Evolutionary conservation across 2,888 invertebrate species (phyloP), one percentile per base, ranked within the genome.

Genomic region (Drosophila antonietae): DNA sequence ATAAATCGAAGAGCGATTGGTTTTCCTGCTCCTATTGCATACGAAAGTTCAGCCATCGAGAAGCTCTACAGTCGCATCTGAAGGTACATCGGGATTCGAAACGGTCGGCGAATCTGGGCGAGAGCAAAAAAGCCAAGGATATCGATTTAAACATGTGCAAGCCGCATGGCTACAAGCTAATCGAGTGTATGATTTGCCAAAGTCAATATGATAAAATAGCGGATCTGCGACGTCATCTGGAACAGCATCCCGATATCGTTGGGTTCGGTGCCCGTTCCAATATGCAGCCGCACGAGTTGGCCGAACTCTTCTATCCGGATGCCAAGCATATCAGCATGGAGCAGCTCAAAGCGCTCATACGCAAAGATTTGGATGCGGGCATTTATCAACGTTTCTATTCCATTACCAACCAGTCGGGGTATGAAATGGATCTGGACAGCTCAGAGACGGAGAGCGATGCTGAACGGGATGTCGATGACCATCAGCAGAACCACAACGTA

Each of bases 101-200:
- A n/a, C 77, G 83, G 0, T 83, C 86, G 7, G 77, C 81, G 3
- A 81, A 88, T 57, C 46, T 81, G 23, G 73, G 81, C n/a, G 88
- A 86, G 31, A 78, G 75, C 20, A 86, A 85, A 46, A 85, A 81
- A 65, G 74, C 76, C 60, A 79, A 79, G 75, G 85, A 76, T 23
- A 76, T 91, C 20, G 91, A 91, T 58, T 58, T 86, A 2, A 86
- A 92, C 68, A 66, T 91, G 7, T 90, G 91, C 71, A 89, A 89
- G 39, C 92, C 92, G 1, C 89, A 92, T 63, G 92, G 92, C 8
- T 87, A 86, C 18, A 93, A 92, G 72, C 77, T 88, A 0, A 91
- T 92, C 23, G 88, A 92, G 65, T 93, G 93, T 78, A 93, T 92
- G 90, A 91, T 93, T n/a, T 93, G 93, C 52, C 82, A 87, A 44